phyloP scores from a whole-genome alignment of 1,140 invertebrate genomes.

The Himalopsyche phryganea region DNA sequence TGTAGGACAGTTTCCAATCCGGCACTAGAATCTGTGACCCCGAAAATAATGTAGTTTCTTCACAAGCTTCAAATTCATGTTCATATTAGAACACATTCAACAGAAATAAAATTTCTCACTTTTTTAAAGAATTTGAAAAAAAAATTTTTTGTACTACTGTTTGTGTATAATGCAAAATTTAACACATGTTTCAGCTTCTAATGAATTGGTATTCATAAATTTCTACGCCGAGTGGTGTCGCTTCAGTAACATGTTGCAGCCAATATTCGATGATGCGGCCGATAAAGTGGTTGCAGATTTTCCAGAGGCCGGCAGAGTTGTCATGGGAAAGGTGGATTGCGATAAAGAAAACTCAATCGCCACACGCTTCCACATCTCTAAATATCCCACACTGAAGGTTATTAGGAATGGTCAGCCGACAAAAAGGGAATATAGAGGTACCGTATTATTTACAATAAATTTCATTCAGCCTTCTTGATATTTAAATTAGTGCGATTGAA shows the following conservation, averaged over 20 bases:
- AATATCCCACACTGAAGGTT: constrained; percentile 98
- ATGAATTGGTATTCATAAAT: constrained; percentile 96
- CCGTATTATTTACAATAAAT: no score
- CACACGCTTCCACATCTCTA: constrained; percentile 90
- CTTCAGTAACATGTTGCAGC: constrained; percentile 92
- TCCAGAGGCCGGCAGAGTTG: constrained; percentile 77
- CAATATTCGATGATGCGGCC: constrained; percentile 95
- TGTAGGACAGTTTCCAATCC: no score
- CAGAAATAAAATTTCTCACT: no score
- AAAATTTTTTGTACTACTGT: no score
- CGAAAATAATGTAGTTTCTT: no score
- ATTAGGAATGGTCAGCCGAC: constrained; percentile 90
- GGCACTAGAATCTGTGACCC: no score
- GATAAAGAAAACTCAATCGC: constrained; percentile 84
- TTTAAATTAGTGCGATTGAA: no score
- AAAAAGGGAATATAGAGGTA: constrained; percentile 91
- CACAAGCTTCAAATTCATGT: no score
- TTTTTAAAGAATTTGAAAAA: no score
- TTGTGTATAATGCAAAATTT: no score
- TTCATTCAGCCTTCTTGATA: no score
- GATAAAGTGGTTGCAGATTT: constrained; percentile 80
- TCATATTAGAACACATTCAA: no score
- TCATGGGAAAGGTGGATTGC: constrained; percentile 96
- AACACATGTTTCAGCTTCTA: constrained; percentile 79
- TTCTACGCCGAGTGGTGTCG: constrained; percentile 98